Conservation (phyloP, 2,113 vertebrate species). For the Hydrochoerus hydrochaeris region DNA sequence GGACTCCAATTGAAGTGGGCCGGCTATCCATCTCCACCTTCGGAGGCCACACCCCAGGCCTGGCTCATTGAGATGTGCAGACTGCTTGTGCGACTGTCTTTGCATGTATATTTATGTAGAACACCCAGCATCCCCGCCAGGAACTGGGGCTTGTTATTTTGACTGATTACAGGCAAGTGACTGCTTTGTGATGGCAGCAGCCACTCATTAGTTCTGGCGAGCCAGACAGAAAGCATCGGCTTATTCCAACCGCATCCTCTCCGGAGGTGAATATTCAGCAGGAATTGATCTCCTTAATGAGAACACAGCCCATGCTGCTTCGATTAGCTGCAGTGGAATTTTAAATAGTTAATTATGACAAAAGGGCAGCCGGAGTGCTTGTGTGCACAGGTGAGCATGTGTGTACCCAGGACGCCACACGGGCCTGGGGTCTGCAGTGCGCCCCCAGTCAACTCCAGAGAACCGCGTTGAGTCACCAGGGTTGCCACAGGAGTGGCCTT, state of each 20-base stretch:
- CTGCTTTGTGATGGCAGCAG: conserved; percentile 82
- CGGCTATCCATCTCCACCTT: background rate
- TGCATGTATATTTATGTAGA: conserved; percentile 84
- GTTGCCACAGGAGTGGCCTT: background rate
- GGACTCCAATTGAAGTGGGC: background rate
- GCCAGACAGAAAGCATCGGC: conserved; percentile 83
- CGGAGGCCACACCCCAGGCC: background rate
- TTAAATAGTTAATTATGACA: conserved; percentile 89
- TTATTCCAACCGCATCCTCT: conserved; percentile 85
- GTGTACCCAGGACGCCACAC: background rate
- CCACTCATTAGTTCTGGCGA: conserved; percentile 86
- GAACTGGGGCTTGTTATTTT: conserved; percentile 88
- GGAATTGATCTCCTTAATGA: conserved; percentile 90
- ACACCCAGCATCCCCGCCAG: conserved; percentile 78
- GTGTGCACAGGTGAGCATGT: background rate
- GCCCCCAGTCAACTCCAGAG: fast-evolving
- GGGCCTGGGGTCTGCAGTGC: background rate
- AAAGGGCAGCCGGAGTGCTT: conserved; percentile 35
- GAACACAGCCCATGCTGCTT: conserved; percentile 83
- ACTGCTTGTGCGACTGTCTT: conserved; percentile 58
- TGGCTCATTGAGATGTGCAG: conserved; percentile 78
- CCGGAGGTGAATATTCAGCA: conserved; percentile 90
- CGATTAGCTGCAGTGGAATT: conserved; percentile 86
- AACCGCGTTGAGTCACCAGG: background rate
- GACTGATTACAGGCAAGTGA: conserved; percentile 86